Percentiles rank a stretch among this genome's conserved stretches.
These are phyloP conservation scores for Calliopsis andreniformis DNA, from an alignment of 1,140 invertebrate genomes.

Conservation along the genomic window DNA sequence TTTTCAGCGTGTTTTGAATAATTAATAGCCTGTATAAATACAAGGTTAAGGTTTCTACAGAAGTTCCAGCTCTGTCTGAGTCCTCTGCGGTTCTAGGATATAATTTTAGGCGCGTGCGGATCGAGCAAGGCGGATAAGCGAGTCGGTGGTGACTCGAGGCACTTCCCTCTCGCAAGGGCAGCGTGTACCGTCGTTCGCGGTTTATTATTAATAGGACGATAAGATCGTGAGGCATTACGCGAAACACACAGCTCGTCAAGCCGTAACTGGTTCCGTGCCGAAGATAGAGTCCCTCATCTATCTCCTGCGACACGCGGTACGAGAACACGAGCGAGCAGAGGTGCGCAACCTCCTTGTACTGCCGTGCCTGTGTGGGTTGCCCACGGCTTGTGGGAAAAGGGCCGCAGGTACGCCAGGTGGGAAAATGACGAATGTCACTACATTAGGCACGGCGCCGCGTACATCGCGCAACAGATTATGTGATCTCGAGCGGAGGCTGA, in stretches of 20 bases:
- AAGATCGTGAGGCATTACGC: slow-evolving; percentile 69
- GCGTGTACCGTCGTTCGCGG: slow-evolving; percentile 61
- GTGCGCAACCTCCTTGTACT: slow-evolving; percentile 29
- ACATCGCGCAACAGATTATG: slow-evolving; percentile 35
- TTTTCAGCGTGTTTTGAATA: too few relatives aligned
- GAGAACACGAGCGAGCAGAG: slow-evolving; percentile 50
- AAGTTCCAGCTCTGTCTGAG: too few relatives aligned
- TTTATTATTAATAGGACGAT: slow-evolving; percentile 74
- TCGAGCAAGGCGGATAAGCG: slow-evolving; percentile 35
- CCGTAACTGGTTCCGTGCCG: slow-evolving; percentile 66
- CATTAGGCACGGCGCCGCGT: slow-evolving; percentile 32
- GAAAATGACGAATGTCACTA: slow-evolving; percentile 61
- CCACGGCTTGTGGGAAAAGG: slow-evolving; percentile 38
- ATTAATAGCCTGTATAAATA: too few relatives aligned
- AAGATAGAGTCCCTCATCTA: slow-evolving; percentile 66
- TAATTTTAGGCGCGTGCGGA: slow-evolving; percentile 33
- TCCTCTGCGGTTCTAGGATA: background rate
- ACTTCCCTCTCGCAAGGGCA: slow-evolving; percentile 32
- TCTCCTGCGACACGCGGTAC: slow-evolving; percentile 59
- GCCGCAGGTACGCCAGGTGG: slow-evolving; percentile 37
- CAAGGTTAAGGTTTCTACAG: too few relatives aligned
- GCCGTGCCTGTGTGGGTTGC: slow-evolving; percentile 15
- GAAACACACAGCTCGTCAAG: slow-evolving; percentile 70
- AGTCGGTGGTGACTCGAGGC: slow-evolving; percentile 7
- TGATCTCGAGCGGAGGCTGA: slow-evolving; percentile 27